Conservation (phyloP, 2,113 vertebrate genomes). For the Anas platyrhynchos region DNA sequence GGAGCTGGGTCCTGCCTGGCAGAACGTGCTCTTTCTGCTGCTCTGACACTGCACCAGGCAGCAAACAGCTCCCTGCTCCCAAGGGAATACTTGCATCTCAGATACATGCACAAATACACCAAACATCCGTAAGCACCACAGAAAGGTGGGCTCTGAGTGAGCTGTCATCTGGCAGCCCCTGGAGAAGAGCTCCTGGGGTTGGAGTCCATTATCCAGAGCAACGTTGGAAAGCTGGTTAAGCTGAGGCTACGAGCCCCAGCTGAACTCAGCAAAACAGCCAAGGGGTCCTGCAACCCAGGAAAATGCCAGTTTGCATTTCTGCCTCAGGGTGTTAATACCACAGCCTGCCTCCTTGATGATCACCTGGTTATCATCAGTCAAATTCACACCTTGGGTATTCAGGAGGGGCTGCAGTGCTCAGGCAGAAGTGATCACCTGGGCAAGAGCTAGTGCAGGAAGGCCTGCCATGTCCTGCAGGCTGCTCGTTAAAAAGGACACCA, state of each 20-base stretch:
- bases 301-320: background rate
- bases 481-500: background rate
- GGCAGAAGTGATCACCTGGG: background rate
- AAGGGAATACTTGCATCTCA: background rate
- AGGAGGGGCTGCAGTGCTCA: background rate
- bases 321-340: background rate
- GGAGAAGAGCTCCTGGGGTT: background rate
- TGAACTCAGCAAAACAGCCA: background rate
- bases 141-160: background rate
- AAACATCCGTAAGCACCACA: background rate
- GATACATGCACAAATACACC: background rate
- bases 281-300: background rate
- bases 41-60: background rate
- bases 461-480: background rate
- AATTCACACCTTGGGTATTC: background rate
- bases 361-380: background rate
- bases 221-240: background rate
- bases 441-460: background rate
- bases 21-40: background rate
- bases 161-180: background rate
- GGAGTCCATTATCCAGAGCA: background rate
- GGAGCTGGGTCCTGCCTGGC: background rate
- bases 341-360: background rate
- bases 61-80: rapidly evolving
- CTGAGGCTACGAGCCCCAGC: background rate